Conservation (phyloP, 2,888 invertebrate genomes). For the Atethmia centrago region DNA sequence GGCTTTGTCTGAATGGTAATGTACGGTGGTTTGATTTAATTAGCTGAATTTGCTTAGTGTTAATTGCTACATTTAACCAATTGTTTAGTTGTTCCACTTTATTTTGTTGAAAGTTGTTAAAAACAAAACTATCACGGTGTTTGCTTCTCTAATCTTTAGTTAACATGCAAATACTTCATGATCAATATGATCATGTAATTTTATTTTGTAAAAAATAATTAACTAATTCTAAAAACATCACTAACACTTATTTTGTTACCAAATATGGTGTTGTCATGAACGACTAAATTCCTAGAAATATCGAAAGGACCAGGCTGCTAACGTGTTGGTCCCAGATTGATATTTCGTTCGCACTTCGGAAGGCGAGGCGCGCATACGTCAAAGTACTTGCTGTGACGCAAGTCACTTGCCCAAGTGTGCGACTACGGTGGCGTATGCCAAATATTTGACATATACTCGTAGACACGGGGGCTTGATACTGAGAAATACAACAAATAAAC, state of each 20-base stretch:
- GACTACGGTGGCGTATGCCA: slow-evolving; percentile 65
- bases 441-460: slow-evolving; percentile 72
- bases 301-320: slow-evolving; percentile 55
- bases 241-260: slow-evolving; percentile 39
- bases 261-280: slow-evolving; percentile 31
- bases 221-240: slow-evolving; percentile 15
- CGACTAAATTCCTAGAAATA: slow-evolving; percentile 64
- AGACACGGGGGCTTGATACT: slow-evolving; percentile 66
- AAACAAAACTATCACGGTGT: neutral
- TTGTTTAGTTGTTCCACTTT: neutral
- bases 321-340: slow-evolving; percentile 61
- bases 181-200: too few relatives aligned
- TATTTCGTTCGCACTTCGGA: slow-evolving; percentile 64
- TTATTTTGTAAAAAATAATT: neutral
- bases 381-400: slow-evolving; percentile 72
- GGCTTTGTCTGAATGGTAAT: slow-evolving; percentile 38
- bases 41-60: slow-evolving; percentile 6
- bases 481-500: slow-evolving; percentile 69
- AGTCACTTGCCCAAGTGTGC: slow-evolving; percentile 68
- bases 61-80: neutral
- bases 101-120: neutral
- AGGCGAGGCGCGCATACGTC: slow-evolving; percentile 71
- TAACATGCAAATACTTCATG: neutral
- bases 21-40: slow-evolving; percentile 36
- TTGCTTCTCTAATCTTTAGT: neutral